phyloP scores from a whole-genome alignment of 2,113 vertebrate species.

The Lanius ludovicianus region DNA sequence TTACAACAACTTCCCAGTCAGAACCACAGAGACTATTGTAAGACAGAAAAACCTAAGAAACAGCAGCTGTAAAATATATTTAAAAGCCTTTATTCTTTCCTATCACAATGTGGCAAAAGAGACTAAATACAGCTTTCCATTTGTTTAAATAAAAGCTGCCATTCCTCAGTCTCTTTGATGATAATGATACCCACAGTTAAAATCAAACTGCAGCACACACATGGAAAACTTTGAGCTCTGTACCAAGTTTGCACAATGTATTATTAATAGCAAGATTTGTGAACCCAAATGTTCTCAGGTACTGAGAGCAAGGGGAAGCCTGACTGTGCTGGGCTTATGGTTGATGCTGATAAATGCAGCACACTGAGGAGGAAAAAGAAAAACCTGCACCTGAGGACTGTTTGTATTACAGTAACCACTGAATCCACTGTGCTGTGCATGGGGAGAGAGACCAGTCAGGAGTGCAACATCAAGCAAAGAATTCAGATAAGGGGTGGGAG shows the following conservation, averaged over 20 bases:
- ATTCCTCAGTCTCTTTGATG: conserved; percentile 63
- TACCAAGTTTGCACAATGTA: conserved; percentile 36
- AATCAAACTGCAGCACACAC: conserved; percentile 41
- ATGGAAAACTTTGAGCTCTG: conserved; percentile 38
- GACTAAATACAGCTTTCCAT: conserved; percentile 72
- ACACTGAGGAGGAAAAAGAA: neutral
- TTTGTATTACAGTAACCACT: neutral
- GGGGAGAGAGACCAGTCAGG: neutral
- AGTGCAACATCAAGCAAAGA: neutral
- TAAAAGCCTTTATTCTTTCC: conserved; percentile 70
- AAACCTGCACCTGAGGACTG: neutral
- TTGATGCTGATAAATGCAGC: neutral
- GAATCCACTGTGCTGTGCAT: neutral
- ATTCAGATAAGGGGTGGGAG: neutral
- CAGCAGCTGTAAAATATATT: conserved; percentile 67
- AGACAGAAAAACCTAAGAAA: conserved; percentile 67
- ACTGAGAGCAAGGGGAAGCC: conserved; percentile 38
- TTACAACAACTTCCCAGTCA: conserved; percentile 47
- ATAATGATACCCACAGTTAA: conserved; percentile 65
- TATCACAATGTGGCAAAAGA: conserved; percentile 72
- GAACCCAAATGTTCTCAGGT: conserved; percentile 1
- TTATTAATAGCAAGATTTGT: conserved; percentile 54
- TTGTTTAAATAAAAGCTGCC: conserved; percentile 78
- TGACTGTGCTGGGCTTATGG: neutral
- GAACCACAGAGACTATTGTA: conserved; percentile 51